phyloP scores from a whole-genome alignment of 1,140 invertebrate genomes.

The Globodera ellingtonae region DNA sequence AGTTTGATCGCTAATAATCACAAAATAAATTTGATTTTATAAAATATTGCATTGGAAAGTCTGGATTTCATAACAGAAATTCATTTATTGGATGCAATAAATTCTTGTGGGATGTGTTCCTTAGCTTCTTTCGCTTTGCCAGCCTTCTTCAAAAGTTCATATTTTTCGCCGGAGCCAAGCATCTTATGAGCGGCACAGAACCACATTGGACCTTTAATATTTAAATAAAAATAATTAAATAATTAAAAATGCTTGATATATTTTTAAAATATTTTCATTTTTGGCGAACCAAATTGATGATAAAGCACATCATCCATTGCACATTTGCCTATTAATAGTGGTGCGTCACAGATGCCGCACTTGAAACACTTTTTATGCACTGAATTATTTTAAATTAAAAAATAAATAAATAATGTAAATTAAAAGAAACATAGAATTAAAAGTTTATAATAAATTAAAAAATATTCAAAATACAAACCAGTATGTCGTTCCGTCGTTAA shows the following conservation, averaged over 20 bases:
- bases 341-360: conserved; percentile 33
- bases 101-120: conserved; percentile 5
- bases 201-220: conserved; percentile 30
- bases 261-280: no score
- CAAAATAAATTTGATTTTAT: no score
- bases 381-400: conserved; percentile 1
- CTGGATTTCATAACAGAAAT: neutral
- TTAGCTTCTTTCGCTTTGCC: conserved; percentile 8
- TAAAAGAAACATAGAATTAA: no score
- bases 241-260: no score
- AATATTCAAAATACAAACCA: conserved; percentile 7
- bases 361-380: conserved; percentile 40
- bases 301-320: conserved; percentile 34
- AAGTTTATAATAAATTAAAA: no score
- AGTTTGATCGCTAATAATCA: no score
- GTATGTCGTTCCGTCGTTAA: conserved; percentile 10
- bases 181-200: conserved; percentile 36
- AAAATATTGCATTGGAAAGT: neutral
- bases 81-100: conserved; percentile 2
- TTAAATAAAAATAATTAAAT: no score
- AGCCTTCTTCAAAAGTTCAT: conserved; percentile 32
- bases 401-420: neutral
- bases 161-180: conserved; percentile 41
- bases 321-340: conserved; percentile 28
- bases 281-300: conserved; percentile 17